Conservation (phyloP, 2,113 vertebrate genomes). For the Melierax canorus region DNA sequence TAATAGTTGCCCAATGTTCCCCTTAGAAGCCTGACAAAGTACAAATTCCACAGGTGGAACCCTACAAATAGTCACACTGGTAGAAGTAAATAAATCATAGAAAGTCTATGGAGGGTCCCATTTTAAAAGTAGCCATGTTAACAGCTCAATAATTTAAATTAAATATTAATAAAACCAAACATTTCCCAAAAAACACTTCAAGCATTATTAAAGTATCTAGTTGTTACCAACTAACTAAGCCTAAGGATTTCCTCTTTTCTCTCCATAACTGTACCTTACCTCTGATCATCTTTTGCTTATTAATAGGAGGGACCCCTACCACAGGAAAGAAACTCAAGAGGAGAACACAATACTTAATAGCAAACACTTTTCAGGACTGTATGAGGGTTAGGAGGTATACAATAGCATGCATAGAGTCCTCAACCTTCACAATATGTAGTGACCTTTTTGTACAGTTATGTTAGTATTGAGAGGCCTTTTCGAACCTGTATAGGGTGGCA, state of each 20-base stretch:
- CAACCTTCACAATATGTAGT: neutral
- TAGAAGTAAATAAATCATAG: neutral
- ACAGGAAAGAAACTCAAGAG: neutral
- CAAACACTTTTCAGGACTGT: neutral
- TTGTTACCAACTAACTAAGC: neutral
- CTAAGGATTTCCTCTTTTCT: neutral
- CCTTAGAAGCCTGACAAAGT: neutral
- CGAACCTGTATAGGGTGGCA: neutral
- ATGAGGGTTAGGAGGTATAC: neutral
- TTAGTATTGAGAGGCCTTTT: neutral
- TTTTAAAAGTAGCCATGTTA: neutral
- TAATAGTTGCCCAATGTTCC: neutral
- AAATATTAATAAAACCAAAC: neutral
- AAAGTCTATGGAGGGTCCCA: neutral
- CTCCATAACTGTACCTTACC: neutral
- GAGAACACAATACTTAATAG: neutral
- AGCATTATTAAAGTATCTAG: neutral
- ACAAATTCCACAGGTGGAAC: neutral
- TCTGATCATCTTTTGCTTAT: neutral
- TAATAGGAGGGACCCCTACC: neutral
- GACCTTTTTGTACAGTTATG: neutral
- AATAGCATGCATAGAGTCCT: neutral
- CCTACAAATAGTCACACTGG: neutral
- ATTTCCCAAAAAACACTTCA: neutral
- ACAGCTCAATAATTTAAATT: neutral